These are phyloP conservation scores for Eira barbara DNA, from an alignment of 2,113 vertebrate genomes.

Conservation along the genomic window DNA sequence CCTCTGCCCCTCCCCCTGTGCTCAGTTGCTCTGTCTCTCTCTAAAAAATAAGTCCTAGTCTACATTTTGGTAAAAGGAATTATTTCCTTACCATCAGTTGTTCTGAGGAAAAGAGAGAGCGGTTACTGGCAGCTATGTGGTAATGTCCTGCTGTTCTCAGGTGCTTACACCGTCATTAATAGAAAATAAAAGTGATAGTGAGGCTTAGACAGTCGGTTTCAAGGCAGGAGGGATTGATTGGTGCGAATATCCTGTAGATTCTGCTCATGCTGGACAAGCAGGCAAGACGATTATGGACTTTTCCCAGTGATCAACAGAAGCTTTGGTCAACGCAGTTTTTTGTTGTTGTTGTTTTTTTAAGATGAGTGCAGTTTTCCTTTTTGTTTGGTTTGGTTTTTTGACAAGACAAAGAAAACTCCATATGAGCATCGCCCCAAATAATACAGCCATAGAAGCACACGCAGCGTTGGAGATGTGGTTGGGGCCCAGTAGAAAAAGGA, in stretches of 20 bases:
- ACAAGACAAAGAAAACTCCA: conserved; percentile 38
- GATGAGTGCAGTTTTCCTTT: neutral
- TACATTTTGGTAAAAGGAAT: conserved; percentile 52
- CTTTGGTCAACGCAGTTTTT: neutral
- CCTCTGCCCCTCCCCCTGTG: neutral
- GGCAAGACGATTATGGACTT: neutral
- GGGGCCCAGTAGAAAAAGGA: neutral
- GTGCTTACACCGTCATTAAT: conserved; percentile 40
- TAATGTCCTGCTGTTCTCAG: neutral
- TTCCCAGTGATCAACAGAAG: conserved; percentile 9
- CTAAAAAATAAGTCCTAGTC: neutral
- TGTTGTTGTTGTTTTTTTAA: neutral
- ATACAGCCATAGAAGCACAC: neutral
- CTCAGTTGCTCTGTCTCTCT: neutral
- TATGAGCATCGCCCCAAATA: neutral
- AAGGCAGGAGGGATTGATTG: conserved; percentile 53
- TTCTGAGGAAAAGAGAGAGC: conserved; percentile 45
- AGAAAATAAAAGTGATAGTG: conserved; percentile 48
- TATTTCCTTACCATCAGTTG: conserved; percentile 36
- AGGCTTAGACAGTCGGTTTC: conserved; percentile 54
- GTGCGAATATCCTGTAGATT: conserved; percentile 32
- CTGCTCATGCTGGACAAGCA: neutral
- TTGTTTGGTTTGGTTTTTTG: neutral
- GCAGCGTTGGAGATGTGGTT: neutral
- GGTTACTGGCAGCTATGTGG: conserved; percentile 43